Evolutionary conservation across 1,140 invertebrate genomes (phyloP).

Genomic region (Dendrolimus kikuchii): DNA sequence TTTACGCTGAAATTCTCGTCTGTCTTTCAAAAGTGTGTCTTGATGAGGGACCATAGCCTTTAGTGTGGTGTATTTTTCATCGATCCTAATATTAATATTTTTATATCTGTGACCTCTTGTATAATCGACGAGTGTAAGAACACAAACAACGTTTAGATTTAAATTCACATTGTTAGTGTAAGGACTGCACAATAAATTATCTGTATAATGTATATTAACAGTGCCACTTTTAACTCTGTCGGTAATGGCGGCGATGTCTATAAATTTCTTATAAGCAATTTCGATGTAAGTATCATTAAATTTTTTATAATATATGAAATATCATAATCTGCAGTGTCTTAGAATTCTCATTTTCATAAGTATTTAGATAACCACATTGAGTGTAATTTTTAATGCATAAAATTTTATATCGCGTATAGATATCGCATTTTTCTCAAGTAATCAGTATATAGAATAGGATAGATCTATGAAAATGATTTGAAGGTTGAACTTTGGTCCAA

Average conservation of each 20-base stretch:
- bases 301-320: slow-evolving; percentile 21
- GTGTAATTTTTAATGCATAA: slow-evolving; percentile 11
- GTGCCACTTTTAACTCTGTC: slow-evolving; percentile 50
- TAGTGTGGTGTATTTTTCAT: slow-evolving; percentile 37
- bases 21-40: slow-evolving; percentile 43
- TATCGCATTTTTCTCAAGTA: slow-evolving; percentile 17
- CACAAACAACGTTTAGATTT: slow-evolving; percentile 20
- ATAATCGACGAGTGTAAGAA: slow-evolving; percentile 34
- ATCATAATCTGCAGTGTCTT: slow-evolving; percentile 31
- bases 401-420: slow-evolving; percentile 14
- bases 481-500: slow-evolving; percentile 71
- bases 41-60: slow-evolving; percentile 58
- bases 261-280: slow-evolving; percentile 45
- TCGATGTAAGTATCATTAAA: slow-evolving; percentile 28
- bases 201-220: slow-evolving; percentile 32
- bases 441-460: slow-evolving; percentile 18
- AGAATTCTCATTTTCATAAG: slow-evolving; percentile 25
- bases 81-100: slow-evolving; percentile 22
- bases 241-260: slow-evolving; percentile 21
- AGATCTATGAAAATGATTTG: slow-evolving; percentile 35
- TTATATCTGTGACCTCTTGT: slow-evolving; percentile 29
- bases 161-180: slow-evolving; percentile 36
- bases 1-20: slow-evolving; percentile 24
- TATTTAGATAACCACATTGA: slow-evolving; percentile 15
- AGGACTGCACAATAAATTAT: slow-evolving; percentile 56